These are phyloP conservation scores for Cariama cristata DNA, from an alignment of 2,113 vertebrate species.

Conservation along the genomic window DNA sequence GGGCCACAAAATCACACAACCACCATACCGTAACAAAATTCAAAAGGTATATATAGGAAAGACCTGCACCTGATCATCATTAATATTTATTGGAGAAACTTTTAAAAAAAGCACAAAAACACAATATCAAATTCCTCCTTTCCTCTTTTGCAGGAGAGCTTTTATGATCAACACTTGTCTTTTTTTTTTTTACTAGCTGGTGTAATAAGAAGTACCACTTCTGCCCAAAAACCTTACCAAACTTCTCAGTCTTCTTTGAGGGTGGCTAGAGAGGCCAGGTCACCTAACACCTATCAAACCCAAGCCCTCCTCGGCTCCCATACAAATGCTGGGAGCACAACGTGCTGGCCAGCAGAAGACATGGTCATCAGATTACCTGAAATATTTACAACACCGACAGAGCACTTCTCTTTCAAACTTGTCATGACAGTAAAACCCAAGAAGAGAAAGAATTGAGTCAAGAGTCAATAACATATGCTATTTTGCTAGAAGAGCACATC, in stretches of 20 bases:
- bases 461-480: rapidly evolving
- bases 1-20: not conserved
- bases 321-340: not conserved
- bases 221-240: not conserved
- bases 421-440: not conserved
- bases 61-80: not conserved
- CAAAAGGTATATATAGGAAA: not conserved
- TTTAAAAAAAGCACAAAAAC: not conserved
- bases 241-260: not conserved
- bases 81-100: not conserved
- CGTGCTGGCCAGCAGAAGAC: not conserved
- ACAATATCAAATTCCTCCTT: not conserved
- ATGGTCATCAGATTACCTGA: not conserved
- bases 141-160: not conserved
- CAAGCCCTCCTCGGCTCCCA: not conserved
- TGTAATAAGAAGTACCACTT: not conserved
- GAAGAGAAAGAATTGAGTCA: not conserved
- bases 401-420: not conserved
- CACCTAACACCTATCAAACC: not conserved
- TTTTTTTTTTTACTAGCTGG: not conserved
- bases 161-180: not conserved
- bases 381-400: not conserved
- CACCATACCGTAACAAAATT: not conserved
- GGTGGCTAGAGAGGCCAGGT: not conserved
- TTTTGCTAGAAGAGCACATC: not conserved